Base-by-base conservation (phyloP, 1,140 invertebrate species). In the Eufriesea mexicana region DNA sequence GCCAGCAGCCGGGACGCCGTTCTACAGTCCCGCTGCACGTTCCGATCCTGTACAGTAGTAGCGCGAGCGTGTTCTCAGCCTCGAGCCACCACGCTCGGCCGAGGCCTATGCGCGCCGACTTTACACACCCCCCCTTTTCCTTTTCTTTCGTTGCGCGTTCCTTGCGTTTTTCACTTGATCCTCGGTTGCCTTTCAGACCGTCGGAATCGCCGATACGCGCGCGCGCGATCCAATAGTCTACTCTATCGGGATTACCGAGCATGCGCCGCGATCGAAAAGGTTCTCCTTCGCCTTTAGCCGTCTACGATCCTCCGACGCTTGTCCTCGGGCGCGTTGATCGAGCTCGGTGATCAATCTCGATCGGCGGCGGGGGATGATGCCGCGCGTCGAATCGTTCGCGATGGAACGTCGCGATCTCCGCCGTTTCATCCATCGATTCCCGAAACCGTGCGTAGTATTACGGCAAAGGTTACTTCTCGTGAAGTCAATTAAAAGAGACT, bases 401-500 rank as follows among this genome's bases (percentile, higher is more conserved):
- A 0, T n/a, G 23, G 35, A 28, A 74, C 84, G 62, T 86, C 84
- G 90, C 91, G 89, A 92, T 91, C 90, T 92, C 90, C 91, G 92
- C 88, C 49, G 67, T 89, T 91, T 90, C 88, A 87, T 85, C 64
- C 78, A 87, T 85, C 84, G 78, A 16, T 73, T 5, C 0, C n/a
- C n/a, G 25, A 14, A 59, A 57, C 70, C 76, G 62, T 84, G 85
- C 64, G 75, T 89, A 79, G 81, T 89, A 86, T 79, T 88, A 82
- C 57, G 87, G 77, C 85, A 79, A 84, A 85, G 87, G 83, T 89
- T 83, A 88, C 88, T 89, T 86, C 87, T 78, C 71, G 84, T 88
- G 78, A 89, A 84, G 88, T 89, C 88, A 89, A 89, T 89, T 89
- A 89, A 89, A 89, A 86, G 87, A 89, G 87, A 89, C 84, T 89